Percentiles rank a stretch among this genome's conserved stretches.
These are phyloP conservation scores for Piaya cayana DNA, from an alignment of 2,113 vertebrate genomes.

Conservation along the genomic window DNA sequence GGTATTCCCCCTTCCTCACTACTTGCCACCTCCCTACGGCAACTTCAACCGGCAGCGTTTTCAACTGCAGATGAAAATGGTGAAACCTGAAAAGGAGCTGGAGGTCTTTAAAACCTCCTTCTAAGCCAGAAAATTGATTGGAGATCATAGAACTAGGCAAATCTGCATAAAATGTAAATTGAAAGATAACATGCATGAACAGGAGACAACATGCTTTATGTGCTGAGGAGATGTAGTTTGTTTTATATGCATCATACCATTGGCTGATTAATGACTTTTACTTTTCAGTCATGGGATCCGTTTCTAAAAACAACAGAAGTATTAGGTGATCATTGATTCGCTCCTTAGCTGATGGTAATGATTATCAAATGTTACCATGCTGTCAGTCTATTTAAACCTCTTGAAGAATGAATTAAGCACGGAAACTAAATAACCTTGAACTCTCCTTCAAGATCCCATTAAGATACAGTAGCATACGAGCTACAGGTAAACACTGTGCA, in stretches of 20 bases:
- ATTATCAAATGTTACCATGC: conserved; percentile 42
- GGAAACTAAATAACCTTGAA: conserved; percentile 58
- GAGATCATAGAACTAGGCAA: not conserved
- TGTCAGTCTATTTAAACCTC: conserved; percentile 48
- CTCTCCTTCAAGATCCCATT: conserved; percentile 47
- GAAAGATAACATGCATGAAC: conserved; percentile 42
- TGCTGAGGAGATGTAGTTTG: conserved; percentile 52
- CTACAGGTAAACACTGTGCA: conserved; percentile 26
- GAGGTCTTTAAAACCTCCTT: conserved; percentile 7
- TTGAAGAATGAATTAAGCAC: conserved; percentile 36
- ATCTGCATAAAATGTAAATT: conserved; percentile 46
- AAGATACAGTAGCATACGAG: not conserved
- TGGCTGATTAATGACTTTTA: conserved; percentile 69
- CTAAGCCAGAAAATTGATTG: conserved; percentile 18
- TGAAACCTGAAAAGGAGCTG: not conserved
- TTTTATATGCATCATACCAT: conserved; percentile 62
- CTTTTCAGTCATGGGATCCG: conserved; percentile 39
- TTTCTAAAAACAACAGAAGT: conserved; percentile 32
- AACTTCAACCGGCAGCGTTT: not conserved
- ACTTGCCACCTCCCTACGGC: not conserved
- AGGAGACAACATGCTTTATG: conserved; percentile 61
- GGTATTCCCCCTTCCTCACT: not conserved
- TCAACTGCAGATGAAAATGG: not conserved
- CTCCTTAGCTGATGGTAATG: not conserved
- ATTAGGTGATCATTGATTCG: conserved; percentile 29